A percentile compares a stretch with the other conserved stretches of the same genome.
phyloP scores from a whole-genome alignment of 2,797 vertebrate genomes.

The Saxicola maurus region DNA sequence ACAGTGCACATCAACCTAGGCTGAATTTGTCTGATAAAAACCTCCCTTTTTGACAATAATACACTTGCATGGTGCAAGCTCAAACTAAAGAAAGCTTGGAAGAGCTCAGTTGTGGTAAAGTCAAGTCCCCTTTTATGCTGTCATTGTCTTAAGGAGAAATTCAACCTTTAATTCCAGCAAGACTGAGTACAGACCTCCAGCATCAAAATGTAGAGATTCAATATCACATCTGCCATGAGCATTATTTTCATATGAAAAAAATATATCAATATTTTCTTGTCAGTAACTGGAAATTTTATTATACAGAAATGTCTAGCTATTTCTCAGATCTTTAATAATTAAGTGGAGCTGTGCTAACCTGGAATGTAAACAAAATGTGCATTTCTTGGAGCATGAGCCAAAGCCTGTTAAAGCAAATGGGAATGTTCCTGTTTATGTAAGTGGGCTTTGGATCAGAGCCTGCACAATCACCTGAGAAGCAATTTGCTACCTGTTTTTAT shows the following conservation, averaged over 20 bases:
- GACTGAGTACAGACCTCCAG: background rate
- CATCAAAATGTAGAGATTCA: background rate
- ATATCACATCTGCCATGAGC: background rate
- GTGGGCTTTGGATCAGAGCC: slow-evolving; percentile 25
- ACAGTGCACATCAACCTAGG: background rate
- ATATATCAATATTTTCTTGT: background rate
- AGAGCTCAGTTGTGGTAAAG: background rate
- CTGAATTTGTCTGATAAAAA: background rate
- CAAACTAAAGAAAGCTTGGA: background rate
- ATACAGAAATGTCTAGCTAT: background rate
- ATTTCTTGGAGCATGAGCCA: background rate
- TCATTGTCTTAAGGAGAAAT: background rate
- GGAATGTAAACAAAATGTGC: background rate
- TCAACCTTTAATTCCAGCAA: background rate
- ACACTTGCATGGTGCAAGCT: background rate
- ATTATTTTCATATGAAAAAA: background rate
- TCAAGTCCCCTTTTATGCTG: background rate
- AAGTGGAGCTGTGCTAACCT: background rate
- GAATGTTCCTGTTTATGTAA: slow-evolving; percentile 11
- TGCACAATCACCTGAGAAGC: slow-evolving; percentile 35
- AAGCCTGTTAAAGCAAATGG: slow-evolving; percentile 10
- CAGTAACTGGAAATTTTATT: background rate
- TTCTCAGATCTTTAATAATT: slow-evolving; percentile 11
- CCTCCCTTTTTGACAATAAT: background rate
- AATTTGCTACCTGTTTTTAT: slow-evolving; percentile 12